Base-by-base conservation (phyloP, 2,113 vertebrate genomes). In the Lagopus muta region DNA sequence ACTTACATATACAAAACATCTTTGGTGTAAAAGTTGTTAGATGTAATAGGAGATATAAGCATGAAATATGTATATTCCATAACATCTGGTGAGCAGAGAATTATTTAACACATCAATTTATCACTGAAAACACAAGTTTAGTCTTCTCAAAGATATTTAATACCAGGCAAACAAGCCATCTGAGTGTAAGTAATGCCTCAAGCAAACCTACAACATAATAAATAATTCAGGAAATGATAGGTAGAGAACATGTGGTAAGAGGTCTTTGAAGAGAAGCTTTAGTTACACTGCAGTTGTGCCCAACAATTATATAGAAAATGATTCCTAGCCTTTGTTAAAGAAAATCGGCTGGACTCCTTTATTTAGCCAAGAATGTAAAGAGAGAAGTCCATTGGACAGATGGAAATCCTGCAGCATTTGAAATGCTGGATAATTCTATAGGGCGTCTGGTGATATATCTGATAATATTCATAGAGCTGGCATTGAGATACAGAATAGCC, bases 321-420 rank as follows among this genome's bases (percentile, higher is more conserved):
- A 97, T 95, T 92, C 95, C 90, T 84, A 67, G 58, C 24, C n/a
- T 97, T 98, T 98, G 97, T 98, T 95, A 74, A 12, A 96, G 86
- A 77, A 97, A 97, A 95, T 94, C 95, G 92, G 61, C 88, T 94
- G 66, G 93, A 70, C 62, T 97, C 79, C 83, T 92, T 95, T 80
- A 90, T 93, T 96, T 97, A 91, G 89, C 92, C 36, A 95, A 96
- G 93, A 96, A 95, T 94, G 97, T 97, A 98, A 98, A 94, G 67
- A 89, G 97, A 98, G 96, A 97, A 84, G 95, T 64, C 52, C 24
- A 85, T 32, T 94, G 96, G 94, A 97, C 98, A 98, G 97, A 97
- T 98, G 98, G 97, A 93, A 97, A 96, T 97, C 97, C 96, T 95
- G 89, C 79, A 88, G 78, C 89, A 57, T 90, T 95, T 96, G 73